Conservation (phyloP, 2,113 vertebrate genomes). For the Charadrius vociferus region DNA sequence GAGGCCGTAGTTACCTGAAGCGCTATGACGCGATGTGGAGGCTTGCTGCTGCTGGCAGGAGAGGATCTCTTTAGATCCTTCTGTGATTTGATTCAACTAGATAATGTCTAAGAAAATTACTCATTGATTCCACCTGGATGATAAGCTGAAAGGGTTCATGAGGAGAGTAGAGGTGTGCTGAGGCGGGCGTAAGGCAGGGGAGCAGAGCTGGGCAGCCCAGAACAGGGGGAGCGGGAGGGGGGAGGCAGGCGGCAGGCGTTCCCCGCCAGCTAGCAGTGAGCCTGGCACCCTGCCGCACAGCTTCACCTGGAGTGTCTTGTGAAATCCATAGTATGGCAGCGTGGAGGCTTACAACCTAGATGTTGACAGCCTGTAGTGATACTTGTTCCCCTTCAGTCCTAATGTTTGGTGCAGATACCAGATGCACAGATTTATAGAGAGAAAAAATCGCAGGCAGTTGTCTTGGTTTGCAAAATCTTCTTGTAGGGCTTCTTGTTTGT, state of each 20-base stretch:
- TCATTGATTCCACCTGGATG: background rate
- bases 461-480: background rate
- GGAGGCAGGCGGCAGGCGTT: background rate
- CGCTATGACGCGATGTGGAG: accelerated
- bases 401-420: background rate
- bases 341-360: background rate
- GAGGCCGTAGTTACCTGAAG: background rate
- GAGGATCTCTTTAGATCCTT: background rate
- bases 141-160: background rate
- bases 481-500: background rate
- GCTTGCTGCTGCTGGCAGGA: background rate
- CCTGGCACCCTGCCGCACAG: accelerated
- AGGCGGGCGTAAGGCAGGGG: background rate
- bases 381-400: background rate
- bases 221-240: too few relatives aligned
- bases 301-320: background rate
- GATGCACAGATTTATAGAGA: too few relatives aligned
- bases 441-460: background rate
- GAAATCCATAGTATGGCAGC: too few relatives aligned
- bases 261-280: background rate
- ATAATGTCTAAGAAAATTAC: background rate
- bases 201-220: background rate
- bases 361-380: background rate
- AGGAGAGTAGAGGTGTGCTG: background rate
- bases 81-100: background rate